phyloP scores from a whole-genome alignment of 2,113 vertebrate species.

The Pelmatolapia mariae region DNA sequence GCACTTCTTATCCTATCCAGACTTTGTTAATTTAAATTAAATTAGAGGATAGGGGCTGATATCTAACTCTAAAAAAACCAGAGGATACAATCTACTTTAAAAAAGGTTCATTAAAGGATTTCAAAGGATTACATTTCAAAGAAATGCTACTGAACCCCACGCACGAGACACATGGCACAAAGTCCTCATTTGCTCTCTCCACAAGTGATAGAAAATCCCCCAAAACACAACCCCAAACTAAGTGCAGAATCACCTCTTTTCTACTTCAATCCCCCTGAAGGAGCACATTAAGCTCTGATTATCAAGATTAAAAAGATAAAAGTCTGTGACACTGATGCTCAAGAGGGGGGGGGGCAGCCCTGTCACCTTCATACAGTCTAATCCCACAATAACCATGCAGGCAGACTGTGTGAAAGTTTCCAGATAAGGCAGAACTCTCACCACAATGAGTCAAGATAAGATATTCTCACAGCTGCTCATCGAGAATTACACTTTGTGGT shows the following conservation, averaged over 20 bases:
- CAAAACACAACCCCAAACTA: not conserved
- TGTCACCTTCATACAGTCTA: not conserved
- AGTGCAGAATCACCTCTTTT: not conserved
- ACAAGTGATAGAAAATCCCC: not conserved
- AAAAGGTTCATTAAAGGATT: not conserved
- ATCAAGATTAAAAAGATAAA: conserved; percentile 1
- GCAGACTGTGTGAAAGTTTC: not conserved
- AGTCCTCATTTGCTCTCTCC: not conserved
- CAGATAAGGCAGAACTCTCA: not conserved
- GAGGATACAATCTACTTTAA: not conserved
- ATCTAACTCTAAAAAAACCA: not conserved
- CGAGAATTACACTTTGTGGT: not conserved
- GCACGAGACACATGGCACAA: not conserved
- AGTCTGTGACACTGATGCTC: not conserved
- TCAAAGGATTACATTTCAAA: not conserved
- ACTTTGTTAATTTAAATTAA: not conserved
- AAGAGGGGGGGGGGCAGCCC: not conserved
- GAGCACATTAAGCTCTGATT: not conserved
- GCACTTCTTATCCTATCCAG: not conserved
- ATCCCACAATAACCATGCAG: not conserved
- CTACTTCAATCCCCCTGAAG: not conserved
- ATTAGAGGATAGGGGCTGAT: not conserved
- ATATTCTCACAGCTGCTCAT: not conserved
- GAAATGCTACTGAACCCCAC: not conserved
- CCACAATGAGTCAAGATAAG: not conserved